phyloP scores from a whole-genome alignment of 2,113 vertebrate genomes.

The Genyomyrus donnyi region DNA sequence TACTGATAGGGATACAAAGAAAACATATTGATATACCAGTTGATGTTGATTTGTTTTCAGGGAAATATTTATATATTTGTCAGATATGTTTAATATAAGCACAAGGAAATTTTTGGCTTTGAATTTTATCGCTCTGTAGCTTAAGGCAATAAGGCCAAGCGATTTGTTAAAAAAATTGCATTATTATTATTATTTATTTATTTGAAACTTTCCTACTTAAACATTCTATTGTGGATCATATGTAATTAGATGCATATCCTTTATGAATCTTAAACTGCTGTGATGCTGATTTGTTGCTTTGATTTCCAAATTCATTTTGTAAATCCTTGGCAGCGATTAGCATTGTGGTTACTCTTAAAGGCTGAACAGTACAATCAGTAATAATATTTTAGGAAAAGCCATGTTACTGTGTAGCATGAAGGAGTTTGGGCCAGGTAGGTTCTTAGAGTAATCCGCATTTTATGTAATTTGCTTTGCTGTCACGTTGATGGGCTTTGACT shows the following conservation, averaged over 20 bases:
- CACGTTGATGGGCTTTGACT: conserved; percentile 36
- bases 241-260: not conserved
- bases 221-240: not conserved
- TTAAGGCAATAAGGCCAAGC: not conserved
- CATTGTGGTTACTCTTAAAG: conserved; percentile 43
- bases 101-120: not conserved
- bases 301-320: conserved; percentile 31
- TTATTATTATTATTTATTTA: not conserved
- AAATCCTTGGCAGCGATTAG: conserved; percentile 42
- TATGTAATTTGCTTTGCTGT: conserved; percentile 50
- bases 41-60: not conserved
- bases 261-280: conserved; percentile 12
- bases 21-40: conserved; percentile 11
- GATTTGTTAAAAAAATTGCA: not conserved
- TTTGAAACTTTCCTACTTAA: not conserved
- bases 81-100: not conserved
- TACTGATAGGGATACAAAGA: not conserved
- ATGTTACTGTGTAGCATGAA: conserved; percentile 23
- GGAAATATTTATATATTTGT: not conserved
- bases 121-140: not conserved
- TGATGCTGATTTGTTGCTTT: conserved; percentile 16
- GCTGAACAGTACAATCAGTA: conserved; percentile 38
- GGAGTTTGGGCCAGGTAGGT: conserved; percentile 35
- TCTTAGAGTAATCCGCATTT: conserved; percentile 43
- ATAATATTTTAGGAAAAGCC: conserved; percentile 28